phyloP scores from a whole-genome alignment of 1,140 invertebrate genomes.

The Mamestra configurata region DNA sequence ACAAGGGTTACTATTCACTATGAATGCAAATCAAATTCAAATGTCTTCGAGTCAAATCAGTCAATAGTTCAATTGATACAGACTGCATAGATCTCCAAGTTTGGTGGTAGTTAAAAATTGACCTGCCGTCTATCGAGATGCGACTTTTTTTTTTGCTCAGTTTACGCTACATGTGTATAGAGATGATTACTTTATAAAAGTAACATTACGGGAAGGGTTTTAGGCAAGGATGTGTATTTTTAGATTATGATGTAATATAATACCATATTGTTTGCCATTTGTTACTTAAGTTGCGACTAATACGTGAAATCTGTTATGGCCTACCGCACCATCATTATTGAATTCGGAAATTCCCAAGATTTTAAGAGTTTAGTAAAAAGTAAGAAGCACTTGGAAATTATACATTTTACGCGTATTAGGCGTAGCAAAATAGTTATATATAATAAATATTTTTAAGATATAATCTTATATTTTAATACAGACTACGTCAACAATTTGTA shows the following conservation, averaged over 20 bases:
- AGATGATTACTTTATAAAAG: conserved; percentile 34
- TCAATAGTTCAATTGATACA: not conserved
- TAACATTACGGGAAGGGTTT: not conserved
- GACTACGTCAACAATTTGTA: conserved; percentile 31
- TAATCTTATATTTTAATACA: conserved; percentile 36
- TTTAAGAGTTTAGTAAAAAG: not conserved
- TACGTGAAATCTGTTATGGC: conserved; percentile 14
- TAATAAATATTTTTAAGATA: conserved; percentile 32
- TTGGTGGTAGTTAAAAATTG: not conserved
- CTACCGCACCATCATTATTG: not conserved
- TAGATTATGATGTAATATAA: conserved; percentile 5
- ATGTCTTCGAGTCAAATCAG: not conserved
- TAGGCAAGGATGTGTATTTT: conserved; percentile 7
- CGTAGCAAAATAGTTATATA: not conserved
- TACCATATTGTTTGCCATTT: conserved; percentile 28
- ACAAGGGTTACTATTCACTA: not conserved
- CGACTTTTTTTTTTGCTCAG: conserved; percentile 42
- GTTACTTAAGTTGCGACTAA: conserved; percentile 1
- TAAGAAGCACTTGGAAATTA: not conserved
- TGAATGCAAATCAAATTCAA: conserved; percentile 6
- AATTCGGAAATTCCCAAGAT: not conserved
- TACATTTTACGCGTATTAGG: conserved; percentile 22
- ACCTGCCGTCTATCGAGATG: conserved; percentile 34
- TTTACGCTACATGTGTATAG: not conserved
- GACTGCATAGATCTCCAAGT: not conserved